Evolutionary conservation across 2,888 invertebrate species (phyloP).

Genomic region (Eupithecia insigniata): DNA sequence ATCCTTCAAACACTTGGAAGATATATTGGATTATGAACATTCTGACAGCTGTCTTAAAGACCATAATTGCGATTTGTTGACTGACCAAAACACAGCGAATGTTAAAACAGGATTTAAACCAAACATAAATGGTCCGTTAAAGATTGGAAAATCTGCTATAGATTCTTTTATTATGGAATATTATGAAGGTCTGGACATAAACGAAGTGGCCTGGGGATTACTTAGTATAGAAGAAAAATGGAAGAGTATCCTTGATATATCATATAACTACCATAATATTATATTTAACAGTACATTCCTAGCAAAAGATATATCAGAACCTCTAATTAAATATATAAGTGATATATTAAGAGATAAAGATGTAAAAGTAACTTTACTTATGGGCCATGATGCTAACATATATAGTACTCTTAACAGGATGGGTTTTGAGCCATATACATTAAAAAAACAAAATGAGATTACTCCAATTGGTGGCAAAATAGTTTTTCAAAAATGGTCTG

Average conservation of each 20-base stretch:
- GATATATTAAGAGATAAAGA: conserved; percentile 55
- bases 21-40: conserved; percentile 67
- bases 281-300: conserved; percentile 67
- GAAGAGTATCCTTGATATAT: conserved; percentile 60
- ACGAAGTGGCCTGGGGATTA: conserved; percentile 72
- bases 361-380: conserved; percentile 61
- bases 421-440: conserved; percentile 57
- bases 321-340: conserved; percentile 62
- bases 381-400: conserved; percentile 77
- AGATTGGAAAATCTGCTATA: conserved; percentile 67
- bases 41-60: conserved; percentile 62
- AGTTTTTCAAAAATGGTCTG: conserved; percentile 72
- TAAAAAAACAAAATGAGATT: conserved; percentile 62
- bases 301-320: conserved; percentile 68
- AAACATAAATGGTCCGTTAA: conserved; percentile 67
- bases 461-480: conserved; percentile 72
- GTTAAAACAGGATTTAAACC: conserved; percentile 62
- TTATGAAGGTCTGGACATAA: conserved; percentile 66
- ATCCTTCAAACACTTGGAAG: conserved; percentile 59
- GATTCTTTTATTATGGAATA: conserved; percentile 76
- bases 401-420: conserved; percentile 65
- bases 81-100: conserved; percentile 57
- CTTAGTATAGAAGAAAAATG: conserved; percentile 55
- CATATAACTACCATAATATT: conserved; percentile 65
- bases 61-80: conserved; percentile 62